Percentiles rank a stretch among this genome's conserved stretches.
Evolutionary conservation across 2,797 vertebrate species (phyloP).

Genomic region (Pristis pectinata): DNA sequence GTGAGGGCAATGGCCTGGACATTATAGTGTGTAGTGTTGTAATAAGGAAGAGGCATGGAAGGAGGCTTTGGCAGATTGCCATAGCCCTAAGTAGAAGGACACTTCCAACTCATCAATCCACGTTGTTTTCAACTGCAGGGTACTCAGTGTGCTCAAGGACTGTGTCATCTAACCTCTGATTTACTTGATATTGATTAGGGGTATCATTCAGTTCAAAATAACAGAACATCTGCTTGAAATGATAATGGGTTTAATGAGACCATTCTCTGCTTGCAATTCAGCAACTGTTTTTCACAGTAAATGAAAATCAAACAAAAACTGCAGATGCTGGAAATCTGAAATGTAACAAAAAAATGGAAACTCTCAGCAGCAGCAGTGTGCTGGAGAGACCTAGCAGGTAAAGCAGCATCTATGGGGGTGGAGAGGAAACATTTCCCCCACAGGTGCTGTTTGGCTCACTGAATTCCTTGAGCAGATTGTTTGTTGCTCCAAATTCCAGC

Average conservation of each 20-base stretch:
- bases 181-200: neutral
- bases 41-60: neutral
- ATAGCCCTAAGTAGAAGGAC: neutral
- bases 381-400: too few relatives aligned
- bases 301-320: too few relatives aligned
- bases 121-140: neutral
- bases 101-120: neutral
- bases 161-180: neutral
- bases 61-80: neutral
- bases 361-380: too few relatives aligned
- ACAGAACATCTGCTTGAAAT: neutral
- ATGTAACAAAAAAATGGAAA: too few relatives aligned
- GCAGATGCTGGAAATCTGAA: too few relatives aligned
- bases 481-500: too few relatives aligned
- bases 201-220: neutral
- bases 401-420: too few relatives aligned
- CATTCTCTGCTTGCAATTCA: conserved; percentile 19
- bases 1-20: neutral
- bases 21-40: neutral
- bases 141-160: neutral
- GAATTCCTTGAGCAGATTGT: too few relatives aligned
- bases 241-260: neutral
- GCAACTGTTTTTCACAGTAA: neutral
- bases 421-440: too few relatives aligned
- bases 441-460: too few relatives aligned